Conservation (phyloP, 2,113 vertebrate genomes). For the Hemiprocne comata region DNA sequence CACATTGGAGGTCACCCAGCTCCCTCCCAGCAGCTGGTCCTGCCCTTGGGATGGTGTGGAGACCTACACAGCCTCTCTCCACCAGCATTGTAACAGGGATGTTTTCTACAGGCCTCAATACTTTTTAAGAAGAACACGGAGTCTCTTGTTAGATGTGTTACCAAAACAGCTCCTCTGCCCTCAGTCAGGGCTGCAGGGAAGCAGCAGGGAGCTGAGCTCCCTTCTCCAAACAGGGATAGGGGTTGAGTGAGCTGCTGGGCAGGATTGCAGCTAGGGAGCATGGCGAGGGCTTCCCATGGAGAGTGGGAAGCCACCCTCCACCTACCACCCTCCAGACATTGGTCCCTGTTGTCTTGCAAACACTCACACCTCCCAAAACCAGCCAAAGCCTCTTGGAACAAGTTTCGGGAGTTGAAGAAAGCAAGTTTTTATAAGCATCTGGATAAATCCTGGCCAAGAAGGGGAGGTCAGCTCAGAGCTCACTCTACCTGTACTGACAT, state of each 20-base stretch:
- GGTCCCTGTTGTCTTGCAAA: neutral
- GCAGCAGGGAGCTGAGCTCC: neutral
- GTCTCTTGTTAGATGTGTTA: fast-evolving
- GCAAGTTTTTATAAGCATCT: neutral
- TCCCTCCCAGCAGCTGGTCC: neutral
- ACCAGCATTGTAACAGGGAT: neutral
- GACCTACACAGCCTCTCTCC: neutral
- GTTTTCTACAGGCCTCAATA: neutral
- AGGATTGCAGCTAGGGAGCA: neutral
- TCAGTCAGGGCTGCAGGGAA: neutral
- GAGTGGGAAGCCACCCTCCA: neutral
- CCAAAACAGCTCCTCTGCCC: neutral
- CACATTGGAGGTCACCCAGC: neutral
- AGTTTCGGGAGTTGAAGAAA: neutral
- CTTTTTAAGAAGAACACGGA: neutral
- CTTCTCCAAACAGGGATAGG: neutral
- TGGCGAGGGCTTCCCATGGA: fast-evolving
- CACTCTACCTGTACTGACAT: neutral
- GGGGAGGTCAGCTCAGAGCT: neutral
- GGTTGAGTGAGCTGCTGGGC: neutral
- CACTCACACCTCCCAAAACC: neutral
- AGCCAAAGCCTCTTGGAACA: neutral
- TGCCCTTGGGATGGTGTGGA: neutral
- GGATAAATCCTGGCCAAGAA: neutral
- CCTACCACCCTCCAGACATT: neutral